phyloP scores from a whole-genome alignment of 2,797 vertebrate genomes.

The Platalea minor region DNA sequence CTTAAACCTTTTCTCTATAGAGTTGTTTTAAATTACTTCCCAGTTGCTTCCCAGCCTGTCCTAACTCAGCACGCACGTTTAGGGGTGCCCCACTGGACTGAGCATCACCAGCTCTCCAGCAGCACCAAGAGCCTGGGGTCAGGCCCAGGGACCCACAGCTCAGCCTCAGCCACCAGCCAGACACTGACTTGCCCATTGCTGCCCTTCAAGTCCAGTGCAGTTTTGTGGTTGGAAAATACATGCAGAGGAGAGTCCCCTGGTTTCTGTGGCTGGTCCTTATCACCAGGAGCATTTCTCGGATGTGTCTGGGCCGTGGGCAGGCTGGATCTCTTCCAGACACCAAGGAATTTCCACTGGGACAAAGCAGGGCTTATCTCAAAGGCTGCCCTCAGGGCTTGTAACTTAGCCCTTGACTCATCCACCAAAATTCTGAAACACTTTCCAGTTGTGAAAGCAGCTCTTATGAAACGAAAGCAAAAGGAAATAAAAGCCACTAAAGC shows the following conservation, averaged over 20 bases:
- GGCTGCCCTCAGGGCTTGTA: neutral
- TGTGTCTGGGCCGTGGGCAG: accelerated
- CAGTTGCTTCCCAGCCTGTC: neutral
- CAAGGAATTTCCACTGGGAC: neutral
- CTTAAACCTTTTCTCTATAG: neutral
- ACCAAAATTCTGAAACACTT: neutral
- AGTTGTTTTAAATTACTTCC: neutral
- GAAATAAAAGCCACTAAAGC: neutral
- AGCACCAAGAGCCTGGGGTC: neutral
- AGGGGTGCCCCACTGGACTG: neutral
- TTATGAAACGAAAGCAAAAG: neutral
- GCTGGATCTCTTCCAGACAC: neutral
- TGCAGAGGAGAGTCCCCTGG: neutral
- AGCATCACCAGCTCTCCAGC: neutral
- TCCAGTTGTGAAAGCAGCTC: neutral
- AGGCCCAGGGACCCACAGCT: neutral
- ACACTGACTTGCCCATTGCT: neutral
- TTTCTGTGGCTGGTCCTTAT: neutral
- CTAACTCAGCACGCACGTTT: neutral
- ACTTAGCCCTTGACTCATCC: neutral
- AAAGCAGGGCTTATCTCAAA: neutral
- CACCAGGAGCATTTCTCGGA: neutral
- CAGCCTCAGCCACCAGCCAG: neutral
- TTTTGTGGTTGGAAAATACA: neutral
- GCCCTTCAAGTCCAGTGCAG: neutral